These are phyloP conservation scores for Schizaphis graminum DNA, from an alignment of 2,888 invertebrate genomes.

Conservation along the genomic window DNA sequence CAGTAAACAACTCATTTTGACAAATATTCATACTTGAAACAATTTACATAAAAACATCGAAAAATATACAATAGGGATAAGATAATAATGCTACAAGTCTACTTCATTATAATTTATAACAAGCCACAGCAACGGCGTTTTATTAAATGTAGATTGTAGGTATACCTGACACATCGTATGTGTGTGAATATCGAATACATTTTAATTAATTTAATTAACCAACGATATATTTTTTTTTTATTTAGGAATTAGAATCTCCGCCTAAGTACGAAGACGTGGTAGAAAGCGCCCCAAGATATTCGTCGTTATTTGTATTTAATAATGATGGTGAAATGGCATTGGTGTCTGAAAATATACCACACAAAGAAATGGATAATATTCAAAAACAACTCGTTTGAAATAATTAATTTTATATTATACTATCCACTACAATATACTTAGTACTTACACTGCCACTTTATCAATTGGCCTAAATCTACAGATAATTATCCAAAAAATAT, in stretches of 20 bases:
- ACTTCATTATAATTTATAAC: background rate
- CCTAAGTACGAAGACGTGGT: conserved; percentile 66
- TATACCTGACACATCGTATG: background rate
- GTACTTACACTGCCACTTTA: background rate
- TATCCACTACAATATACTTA: background rate
- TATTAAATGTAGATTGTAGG: background rate
- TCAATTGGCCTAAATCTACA: background rate
- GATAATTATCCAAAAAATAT: background rate
- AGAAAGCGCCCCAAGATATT: conserved; percentile 66
- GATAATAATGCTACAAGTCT: background rate
- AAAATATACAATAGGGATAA: background rate
- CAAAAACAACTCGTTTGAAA: conserved; percentile 44
- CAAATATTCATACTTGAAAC: background rate
- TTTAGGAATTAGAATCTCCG: conserved; percentile 61
- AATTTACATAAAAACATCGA: background rate
- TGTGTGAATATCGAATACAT: background rate
- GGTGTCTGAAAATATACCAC: conserved; percentile 24
- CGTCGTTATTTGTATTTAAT: conserved; percentile 62
- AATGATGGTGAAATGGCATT: conserved; percentile 56
- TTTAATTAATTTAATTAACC: background rate
- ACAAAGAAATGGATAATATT: background rate
- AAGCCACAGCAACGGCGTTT: background rate
- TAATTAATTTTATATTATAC: background rate
- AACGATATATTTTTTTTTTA: background rate
- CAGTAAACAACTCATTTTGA: background rate